phyloP scores from a whole-genome alignment of 30 jellyfish, hydroid and myxozoan genomes.

The Hydractinia echinata region DNA sequence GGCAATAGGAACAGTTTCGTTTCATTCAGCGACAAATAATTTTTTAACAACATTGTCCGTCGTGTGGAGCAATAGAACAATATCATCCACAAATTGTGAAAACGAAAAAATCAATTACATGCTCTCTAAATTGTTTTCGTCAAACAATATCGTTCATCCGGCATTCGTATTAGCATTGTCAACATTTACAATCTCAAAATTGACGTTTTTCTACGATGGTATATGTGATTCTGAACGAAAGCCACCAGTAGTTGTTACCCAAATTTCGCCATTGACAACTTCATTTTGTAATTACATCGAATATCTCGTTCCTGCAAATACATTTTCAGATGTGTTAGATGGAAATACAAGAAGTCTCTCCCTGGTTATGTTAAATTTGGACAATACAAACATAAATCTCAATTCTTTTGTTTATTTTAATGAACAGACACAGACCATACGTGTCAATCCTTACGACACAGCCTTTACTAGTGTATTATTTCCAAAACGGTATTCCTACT shows the following conservation, averaged over 20 bases:
- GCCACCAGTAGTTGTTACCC: constrained; percentile 65
- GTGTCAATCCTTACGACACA: constrained; percentile 25
- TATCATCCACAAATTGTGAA: constrained; percentile 47
- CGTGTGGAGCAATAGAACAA: constrained; percentile 61
- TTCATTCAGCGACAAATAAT: constrained; percentile 15
- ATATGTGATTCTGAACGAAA: constrained; percentile 40
- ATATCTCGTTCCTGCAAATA: constrained; percentile 54
- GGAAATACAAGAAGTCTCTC: constrained; percentile 59
- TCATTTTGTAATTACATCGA: constrained; percentile 57
- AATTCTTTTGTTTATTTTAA: constrained; percentile 48
- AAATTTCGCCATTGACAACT: constrained; percentile 43
- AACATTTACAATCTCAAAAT: constrained; percentile 27
- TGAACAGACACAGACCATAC: constrained; percentile 36
- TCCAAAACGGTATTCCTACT: constrained; percentile 32
- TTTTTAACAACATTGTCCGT: constrained; percentile 37
- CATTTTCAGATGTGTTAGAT: constrained; percentile 70
- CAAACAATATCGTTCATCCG: constrained; percentile 33
- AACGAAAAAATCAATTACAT: constrained; percentile 7
- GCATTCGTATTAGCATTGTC: constrained; percentile 40
- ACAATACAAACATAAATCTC: constrained; percentile 28
- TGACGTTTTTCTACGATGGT: constrained; percentile 30
- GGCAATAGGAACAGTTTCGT: constrained; percentile 39
- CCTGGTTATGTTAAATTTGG: constrained; percentile 34
- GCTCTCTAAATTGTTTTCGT: constrained; percentile 1
- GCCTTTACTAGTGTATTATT: background rate